phyloP scores from a whole-genome alignment of 2,797 vertebrate genomes.

The Oryzias sinensis region DNA sequence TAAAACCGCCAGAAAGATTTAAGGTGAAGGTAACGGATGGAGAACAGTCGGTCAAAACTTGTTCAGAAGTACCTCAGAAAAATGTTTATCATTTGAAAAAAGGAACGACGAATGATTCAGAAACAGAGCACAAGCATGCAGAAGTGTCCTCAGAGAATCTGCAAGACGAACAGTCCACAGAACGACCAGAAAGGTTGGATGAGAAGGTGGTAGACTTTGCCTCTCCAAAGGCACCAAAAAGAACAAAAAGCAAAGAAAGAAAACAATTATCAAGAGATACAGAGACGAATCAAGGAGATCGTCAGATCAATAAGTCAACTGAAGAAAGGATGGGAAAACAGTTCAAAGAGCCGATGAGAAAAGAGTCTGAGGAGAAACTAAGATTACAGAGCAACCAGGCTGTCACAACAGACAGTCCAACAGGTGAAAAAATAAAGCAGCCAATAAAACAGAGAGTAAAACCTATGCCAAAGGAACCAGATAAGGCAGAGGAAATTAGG shows the following conservation, averaged over 20 bases:
- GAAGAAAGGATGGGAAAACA: slow-evolving; percentile 18
- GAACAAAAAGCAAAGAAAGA: slow-evolving; percentile 59
- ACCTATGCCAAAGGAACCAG: slow-evolving; percentile 56
- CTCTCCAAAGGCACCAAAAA: slow-evolving; percentile 58
- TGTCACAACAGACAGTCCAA: slow-evolving; percentile 23
- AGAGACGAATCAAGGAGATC: slow-evolving; percentile 60
- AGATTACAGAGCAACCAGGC: slow-evolving; percentile 23
- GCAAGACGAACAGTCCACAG: slow-evolving; percentile 18
- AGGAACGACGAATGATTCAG: slow-evolving; percentile 13
- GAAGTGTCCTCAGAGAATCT: slow-evolving; percentile 8
- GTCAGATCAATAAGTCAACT: slow-evolving; percentile 13
- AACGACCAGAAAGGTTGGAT: slow-evolving; percentile 15
- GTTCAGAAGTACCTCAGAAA: slow-evolving; percentile 30
- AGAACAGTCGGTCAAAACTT: slow-evolving; percentile 13
- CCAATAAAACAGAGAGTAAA: slow-evolving; percentile 51
- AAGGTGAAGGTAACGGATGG: slow-evolving; percentile 38
- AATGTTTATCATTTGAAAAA: slow-evolving; percentile 17
- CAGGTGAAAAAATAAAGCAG: slow-evolving; percentile 22
- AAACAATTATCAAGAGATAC: slow-evolving; percentile 57
- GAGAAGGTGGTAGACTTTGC: slow-evolving; percentile 14
- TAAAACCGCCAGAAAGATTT: slow-evolving; percentile 51
- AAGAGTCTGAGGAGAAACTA: slow-evolving; percentile 29
- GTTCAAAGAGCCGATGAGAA: slow-evolving; percentile 6
- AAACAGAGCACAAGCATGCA: slow-evolving; percentile 22
- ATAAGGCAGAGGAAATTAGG: slow-evolving; percentile 28